Conservation (phyloP, 2,113 vertebrate genomes). For the Dipodomys ordii region DNA sequence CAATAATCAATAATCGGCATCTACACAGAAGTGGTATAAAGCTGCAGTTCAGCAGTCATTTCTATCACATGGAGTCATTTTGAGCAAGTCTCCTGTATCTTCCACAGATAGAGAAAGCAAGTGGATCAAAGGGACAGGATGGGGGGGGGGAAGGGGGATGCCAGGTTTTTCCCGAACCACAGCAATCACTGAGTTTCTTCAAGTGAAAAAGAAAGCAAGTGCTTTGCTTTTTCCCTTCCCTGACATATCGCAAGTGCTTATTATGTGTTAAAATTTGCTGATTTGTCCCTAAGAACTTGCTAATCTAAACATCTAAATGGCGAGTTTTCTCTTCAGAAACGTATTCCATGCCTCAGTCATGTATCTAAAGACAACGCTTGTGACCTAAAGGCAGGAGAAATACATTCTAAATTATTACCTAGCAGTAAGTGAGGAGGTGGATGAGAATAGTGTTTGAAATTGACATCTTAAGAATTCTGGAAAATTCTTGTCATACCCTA, state of each 20-base stretch:
- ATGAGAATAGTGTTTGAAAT: background rate
- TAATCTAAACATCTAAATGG: slow-evolving; percentile 33
- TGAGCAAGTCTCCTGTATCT: background rate
- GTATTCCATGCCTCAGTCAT: background rate
- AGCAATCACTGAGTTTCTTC: background rate
- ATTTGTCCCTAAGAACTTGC: slow-evolving; percentile 21
- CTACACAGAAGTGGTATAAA: background rate
- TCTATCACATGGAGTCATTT: background rate
- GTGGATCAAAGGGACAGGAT: no score
- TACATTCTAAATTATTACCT: slow-evolving; percentile 2
- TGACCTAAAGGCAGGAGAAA: background rate
- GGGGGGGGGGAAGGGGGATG: background rate
- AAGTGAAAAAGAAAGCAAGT: background rate
- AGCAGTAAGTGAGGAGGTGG: slow-evolving; percentile 21
- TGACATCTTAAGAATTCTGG: slow-evolving; percentile 37
- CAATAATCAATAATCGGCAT: background rate
- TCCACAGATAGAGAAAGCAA: background rate
- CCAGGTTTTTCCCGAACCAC: background rate
- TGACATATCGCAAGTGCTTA: slow-evolving; percentile 33
- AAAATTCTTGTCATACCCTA: slow-evolving; percentile 30
- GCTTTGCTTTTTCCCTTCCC: slow-evolving; percentile 39
- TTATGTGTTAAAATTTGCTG: background rate
- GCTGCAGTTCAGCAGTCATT: background rate
- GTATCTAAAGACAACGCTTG: background rate
- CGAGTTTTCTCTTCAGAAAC: slow-evolving; percentile 34